Conservation (phyloP, 2,888 invertebrate species). For the Bombylius major region DNA sequence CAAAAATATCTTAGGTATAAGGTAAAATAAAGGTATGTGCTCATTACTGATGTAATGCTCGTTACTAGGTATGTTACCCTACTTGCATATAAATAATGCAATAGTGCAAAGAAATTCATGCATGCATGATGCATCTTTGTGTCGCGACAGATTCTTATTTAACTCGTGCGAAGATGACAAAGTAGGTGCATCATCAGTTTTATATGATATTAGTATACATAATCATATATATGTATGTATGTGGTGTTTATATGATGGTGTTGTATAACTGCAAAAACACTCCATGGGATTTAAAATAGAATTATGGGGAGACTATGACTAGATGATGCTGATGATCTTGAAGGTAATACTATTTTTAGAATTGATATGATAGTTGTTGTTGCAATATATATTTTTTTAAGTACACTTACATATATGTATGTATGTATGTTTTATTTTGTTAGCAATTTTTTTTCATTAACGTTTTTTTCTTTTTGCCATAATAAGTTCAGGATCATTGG, state of each 20-base stretch:
- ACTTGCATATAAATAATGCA: no score
- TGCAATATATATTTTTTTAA: background rate
- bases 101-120: no score
- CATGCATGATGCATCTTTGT: background rate
- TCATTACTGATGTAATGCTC: no score
- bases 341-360: background rate
- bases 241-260: no score
- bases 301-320: no score
- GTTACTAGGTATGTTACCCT: no score
- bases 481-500: background rate
- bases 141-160: background rate
- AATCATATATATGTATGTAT: no score
- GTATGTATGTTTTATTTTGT: background rate
- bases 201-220: no score
- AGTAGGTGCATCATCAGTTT: background rate
- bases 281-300: no score
- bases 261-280: no score
- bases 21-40: no score
- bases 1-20: no score
- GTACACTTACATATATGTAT: background rate
- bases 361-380: background rate
- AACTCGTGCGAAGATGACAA: background rate
- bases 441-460: background rate
- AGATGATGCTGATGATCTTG: background rate
- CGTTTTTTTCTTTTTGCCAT: background rate